These are phyloP conservation scores for Lagodon rhomboides DNA, from an alignment of 2,797 vertebrate genomes.

Conservation along the genomic window DNA sequence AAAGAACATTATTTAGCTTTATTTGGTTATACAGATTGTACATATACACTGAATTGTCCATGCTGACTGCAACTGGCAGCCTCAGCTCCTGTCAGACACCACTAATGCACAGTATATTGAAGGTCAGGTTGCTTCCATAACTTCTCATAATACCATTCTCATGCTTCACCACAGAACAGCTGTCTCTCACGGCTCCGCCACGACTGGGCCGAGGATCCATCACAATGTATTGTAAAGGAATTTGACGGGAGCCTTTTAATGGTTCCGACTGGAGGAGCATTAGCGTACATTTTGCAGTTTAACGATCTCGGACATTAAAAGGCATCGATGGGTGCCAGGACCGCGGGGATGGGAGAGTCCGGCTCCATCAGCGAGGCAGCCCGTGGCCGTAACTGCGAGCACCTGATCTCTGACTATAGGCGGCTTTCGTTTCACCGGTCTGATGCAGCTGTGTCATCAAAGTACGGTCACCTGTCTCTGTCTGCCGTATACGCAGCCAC, in stretches of 20 bases:
- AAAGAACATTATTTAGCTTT: background rate
- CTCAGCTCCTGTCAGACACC: background rate
- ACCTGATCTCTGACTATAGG: conserved; percentile 52
- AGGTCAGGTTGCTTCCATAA: background rate
- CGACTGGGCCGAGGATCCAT: conserved; percentile 28
- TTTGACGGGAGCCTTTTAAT: conserved; percentile 47
- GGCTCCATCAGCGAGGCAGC: conserved; percentile 35
- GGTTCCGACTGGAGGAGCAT: conserved; percentile 52
- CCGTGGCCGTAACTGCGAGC: conserved; percentile 42
- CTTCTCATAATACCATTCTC: background rate
- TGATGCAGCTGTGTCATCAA: conserved; percentile 58
- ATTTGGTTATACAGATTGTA: background rate
- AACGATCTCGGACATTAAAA: conserved; percentile 52
- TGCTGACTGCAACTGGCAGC: background rate
- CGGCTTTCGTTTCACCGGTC: conserved; percentile 33
- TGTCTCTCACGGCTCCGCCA: conserved; percentile 25
- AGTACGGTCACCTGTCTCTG: conserved; percentile 69
- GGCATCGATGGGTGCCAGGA: conserved; percentile 40
- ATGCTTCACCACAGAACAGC: conserved; percentile 1
- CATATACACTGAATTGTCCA: too few species aligned
- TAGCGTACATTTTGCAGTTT: conserved; percentile 47
- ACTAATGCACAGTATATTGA: conserved; percentile 1
- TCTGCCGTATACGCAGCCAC: conserved; percentile 45
- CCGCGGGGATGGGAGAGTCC: conserved; percentile 13
- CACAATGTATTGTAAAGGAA: conserved; percentile 38